These are phyloP conservation scores for Aspidapion aeneum DNA, from an alignment of 2,888 invertebrate genomes.

Conservation along the genomic window DNA sequence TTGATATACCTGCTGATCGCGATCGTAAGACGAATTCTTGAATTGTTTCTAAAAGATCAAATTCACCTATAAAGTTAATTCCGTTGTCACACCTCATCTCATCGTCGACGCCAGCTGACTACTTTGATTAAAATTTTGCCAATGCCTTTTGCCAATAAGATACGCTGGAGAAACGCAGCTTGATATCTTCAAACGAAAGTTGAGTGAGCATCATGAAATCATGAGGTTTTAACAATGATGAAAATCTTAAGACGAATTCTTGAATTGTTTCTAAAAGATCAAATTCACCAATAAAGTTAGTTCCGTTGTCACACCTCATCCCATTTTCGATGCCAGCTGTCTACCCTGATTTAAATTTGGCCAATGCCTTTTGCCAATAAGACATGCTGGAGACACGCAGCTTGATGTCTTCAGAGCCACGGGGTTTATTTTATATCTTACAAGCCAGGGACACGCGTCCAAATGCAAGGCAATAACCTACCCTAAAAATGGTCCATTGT, in stretches of 20 bases:
- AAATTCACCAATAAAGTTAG: not conserved
- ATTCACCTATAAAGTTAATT: not conserved
- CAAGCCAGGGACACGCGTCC: slow-evolving; percentile 18
- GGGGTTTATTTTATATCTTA: not conserved
- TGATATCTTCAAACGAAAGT: not conserved
- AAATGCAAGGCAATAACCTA: slow-evolving; percentile 20
- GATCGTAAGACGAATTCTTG: not conserved
- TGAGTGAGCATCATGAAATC: not conserved
- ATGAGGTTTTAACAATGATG: too few relatives aligned
- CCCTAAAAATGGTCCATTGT: slow-evolving; percentile 16
- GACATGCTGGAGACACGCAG: not conserved
- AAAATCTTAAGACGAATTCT: not conserved
- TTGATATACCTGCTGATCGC: too few relatives aligned
- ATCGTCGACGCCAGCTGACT: too few relatives aligned
- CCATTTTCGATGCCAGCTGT: not conserved
- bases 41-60: not conserved
- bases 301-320: not conserved
- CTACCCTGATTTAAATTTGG: not conserved
- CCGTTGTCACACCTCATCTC: not conserved
- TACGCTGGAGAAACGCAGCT: not conserved
- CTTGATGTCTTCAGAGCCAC: not conserved
- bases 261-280: not conserved
- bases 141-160: not conserved
- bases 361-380: not conserved
- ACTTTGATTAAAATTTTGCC: too few relatives aligned